Evolutionary conservation across 2,113 vertebrate species (phyloP).

Genomic region (Pollachius pollachius): DNA sequence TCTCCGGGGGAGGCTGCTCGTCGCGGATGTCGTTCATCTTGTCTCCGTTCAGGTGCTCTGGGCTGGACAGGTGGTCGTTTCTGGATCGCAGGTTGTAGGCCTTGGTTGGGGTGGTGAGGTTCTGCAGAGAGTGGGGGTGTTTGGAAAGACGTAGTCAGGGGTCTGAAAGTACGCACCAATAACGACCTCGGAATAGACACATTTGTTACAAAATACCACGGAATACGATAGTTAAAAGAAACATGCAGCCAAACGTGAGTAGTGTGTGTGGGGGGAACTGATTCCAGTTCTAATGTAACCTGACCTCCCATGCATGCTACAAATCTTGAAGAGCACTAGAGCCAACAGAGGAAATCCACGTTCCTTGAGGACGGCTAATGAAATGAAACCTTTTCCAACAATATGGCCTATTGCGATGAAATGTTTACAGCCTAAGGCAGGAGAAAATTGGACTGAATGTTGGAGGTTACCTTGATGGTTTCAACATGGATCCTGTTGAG

Average conservation of each 20-base stretch:
- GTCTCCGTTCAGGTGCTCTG: slow-evolving; percentile 67
- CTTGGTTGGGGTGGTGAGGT: slow-evolving; percentile 89
- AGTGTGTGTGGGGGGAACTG: too few species aligned
- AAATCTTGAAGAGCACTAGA: not conserved
- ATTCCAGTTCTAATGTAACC: too few species aligned
- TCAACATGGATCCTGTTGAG: slow-evolving; percentile 89
- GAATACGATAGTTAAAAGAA: too few species aligned
- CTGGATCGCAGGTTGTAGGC: slow-evolving; percentile 80
- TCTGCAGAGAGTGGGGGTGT: slow-evolving; percentile 66
- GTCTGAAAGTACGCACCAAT: too few species aligned
- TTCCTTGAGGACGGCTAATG: too few species aligned
- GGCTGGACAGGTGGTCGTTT: slow-evolving; percentile 76
- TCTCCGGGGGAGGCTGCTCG: slow-evolving; percentile 83
- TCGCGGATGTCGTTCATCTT: slow-evolving; percentile 71
- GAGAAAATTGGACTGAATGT: not conserved
- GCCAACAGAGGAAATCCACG: too few species aligned
- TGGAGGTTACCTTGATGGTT: slow-evolving; percentile 82
- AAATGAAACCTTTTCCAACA: too few species aligned
- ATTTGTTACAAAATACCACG: too few species aligned
- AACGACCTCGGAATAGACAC: too few species aligned
- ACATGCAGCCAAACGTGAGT: too few species aligned
- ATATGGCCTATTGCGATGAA: too few species aligned
- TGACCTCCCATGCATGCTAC: not conserved
- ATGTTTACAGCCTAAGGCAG: too few species aligned
- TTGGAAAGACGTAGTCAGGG: not conserved